phyloP scores from a whole-genome alignment of 1,140 invertebrate genomes.

The Dendrolimus punctatus region DNA sequence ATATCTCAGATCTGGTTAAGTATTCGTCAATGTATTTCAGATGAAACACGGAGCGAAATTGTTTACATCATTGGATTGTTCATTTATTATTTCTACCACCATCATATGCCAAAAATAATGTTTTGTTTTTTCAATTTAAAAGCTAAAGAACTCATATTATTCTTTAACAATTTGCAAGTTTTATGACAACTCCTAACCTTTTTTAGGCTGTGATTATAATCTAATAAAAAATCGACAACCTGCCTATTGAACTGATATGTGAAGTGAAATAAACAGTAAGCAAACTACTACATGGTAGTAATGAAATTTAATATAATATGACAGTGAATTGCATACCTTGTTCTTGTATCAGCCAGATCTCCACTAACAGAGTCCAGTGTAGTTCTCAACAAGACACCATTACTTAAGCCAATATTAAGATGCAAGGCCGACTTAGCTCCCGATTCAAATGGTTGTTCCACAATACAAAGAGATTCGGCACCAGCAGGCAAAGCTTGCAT shows the following conservation, averaged over 20 bases:
- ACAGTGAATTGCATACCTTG: conserved; percentile 71
- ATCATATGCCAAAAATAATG: no score
- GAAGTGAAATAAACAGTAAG: no score
- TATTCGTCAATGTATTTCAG: conserved; percentile 58
- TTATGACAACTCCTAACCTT: no score
- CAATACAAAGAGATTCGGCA: conserved; percentile 97
- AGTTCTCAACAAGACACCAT: conserved; percentile 95
- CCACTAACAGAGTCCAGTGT: conserved; percentile 97
- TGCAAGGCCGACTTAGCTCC: conserved; percentile 84
- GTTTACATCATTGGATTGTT: conserved; percentile 48
- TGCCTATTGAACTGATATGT: no score
- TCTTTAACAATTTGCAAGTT: no score
- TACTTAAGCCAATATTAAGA: conserved; percentile 98
- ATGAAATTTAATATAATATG: no score
- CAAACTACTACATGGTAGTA: no score
- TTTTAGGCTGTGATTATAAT: no score
- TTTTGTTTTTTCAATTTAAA: no score
- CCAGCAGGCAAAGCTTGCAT: conserved; percentile 98
- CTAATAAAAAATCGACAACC: no score
- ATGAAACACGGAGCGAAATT: conserved; percentile 62
- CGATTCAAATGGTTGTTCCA: conserved; percentile 85
- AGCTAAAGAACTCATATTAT: no score
- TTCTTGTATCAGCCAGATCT: conserved; percentile 96
- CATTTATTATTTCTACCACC: neutral
- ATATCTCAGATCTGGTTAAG: conserved; percentile 63